phyloP scores from a whole-genome alignment of 2,797 vertebrate genomes.

The Vireo griseus region DNA sequence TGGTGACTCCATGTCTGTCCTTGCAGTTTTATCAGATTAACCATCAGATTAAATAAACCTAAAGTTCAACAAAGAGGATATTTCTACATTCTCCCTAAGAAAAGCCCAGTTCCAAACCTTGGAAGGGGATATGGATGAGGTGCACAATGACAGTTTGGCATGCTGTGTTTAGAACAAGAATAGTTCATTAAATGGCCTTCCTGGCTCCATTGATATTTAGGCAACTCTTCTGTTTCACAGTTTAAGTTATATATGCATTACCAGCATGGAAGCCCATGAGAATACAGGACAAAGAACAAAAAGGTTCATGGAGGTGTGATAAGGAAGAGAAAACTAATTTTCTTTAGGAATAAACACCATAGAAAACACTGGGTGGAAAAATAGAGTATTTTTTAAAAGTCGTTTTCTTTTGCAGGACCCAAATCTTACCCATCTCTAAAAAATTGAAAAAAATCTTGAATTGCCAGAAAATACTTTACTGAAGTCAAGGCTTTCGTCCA shows the following conservation, averaged over 20 bases:
- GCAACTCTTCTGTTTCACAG: not conserved
- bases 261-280: not conserved
- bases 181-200: not conserved
- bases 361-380: not conserved
- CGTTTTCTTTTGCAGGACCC: not conserved
- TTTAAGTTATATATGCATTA: not conserved
- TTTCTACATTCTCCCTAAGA: not conserved
- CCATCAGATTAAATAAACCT: not conserved
- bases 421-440: not conserved
- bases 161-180: not conserved
- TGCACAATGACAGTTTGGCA: not conserved
- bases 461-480: not conserved
- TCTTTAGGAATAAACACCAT: not conserved
- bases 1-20: not conserved
- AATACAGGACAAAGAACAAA: not conserved
- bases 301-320: not conserved
- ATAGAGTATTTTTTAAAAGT: not conserved
- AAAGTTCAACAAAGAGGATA: not conserved
- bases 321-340: not conserved
- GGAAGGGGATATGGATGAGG: not conserved
- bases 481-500: not conserved
- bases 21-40: not conserved
- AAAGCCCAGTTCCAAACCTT: not conserved
- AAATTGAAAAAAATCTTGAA: not conserved
- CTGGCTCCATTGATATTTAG: not conserved